These are phyloP conservation scores for Macquaria ambigua DNA, from an alignment of 2,113 vertebrate species.

Conservation along the genomic window DNA sequence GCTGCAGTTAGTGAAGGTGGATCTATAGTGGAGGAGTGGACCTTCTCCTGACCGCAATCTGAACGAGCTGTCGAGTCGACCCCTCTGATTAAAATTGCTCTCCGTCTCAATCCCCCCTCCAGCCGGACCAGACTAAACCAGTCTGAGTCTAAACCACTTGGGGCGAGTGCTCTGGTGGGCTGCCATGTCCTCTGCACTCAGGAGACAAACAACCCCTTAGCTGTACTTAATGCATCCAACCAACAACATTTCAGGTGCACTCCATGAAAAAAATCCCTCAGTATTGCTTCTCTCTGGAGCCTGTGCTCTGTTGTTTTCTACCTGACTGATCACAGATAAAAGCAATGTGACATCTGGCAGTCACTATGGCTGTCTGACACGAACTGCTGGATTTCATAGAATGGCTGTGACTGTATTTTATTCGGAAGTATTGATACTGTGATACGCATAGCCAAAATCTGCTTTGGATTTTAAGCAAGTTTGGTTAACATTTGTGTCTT, in stretches of 20 bases:
- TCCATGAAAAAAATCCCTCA: slow-evolving; percentile 69
- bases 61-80: slow-evolving; percentile 43
- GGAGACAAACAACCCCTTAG: slow-evolving; percentile 78
- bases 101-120: slow-evolving; percentile 38
- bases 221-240: slow-evolving; percentile 83
- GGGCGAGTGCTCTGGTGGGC: slow-evolving; percentile 66
- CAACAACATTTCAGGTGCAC: slow-evolving; percentile 81
- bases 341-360: slow-evolving; percentile 74
- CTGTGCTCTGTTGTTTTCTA: slow-evolving; percentile 72
- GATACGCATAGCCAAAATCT: slow-evolving; percentile 3
- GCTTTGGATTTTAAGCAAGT: neutral
- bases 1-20: slow-evolving; percentile 13
- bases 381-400: slow-evolving; percentile 35
- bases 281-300: slow-evolving; percentile 62
- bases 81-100: slow-evolving; percentile 65
- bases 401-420: slow-evolving; percentile 9
- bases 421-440: slow-evolving; percentile 16
- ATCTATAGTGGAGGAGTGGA: slow-evolving; percentile 7
- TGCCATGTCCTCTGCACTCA: slow-evolving; percentile 71
- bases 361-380: slow-evolving; percentile 58
- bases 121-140: slow-evolving; percentile 51
- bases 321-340: slow-evolving; percentile 79
- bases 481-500: neutral
- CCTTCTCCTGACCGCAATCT: slow-evolving; percentile 26
- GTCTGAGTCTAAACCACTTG: slow-evolving; percentile 58